phyloP scores from a whole-genome alignment of 1,140 invertebrate species.

The Delia radicum region DNA sequence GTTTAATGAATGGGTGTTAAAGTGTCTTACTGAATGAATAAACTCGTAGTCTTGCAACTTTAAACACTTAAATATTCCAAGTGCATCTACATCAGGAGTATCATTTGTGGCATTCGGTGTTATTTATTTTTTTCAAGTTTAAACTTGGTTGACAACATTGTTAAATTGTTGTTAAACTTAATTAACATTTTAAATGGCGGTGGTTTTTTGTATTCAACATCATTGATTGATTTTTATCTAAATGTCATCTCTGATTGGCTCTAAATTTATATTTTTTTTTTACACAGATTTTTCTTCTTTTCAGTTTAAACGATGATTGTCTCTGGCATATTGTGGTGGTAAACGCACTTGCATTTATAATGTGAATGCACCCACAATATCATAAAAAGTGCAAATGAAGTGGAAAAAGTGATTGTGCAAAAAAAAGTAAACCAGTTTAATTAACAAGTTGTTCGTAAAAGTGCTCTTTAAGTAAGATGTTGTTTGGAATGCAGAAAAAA shows the following conservation, averaged over 20 bases:
- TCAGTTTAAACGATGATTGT: not conserved
- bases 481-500: too few relatives aligned
- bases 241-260: not conserved
- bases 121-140: not conserved
- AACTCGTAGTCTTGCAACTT: not conserved
- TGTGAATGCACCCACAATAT: not conserved
- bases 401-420: too few relatives aligned
- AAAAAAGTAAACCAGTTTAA: too few relatives aligned
- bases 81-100: not conserved
- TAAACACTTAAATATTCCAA: not conserved
- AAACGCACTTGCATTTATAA: not conserved
- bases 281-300: not conserved
- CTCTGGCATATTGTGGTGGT: not conserved
- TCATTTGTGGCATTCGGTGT: not conserved
- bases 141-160: not conserved
- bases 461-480: too few relatives aligned
- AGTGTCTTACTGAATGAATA: not conserved
- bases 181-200: not conserved
- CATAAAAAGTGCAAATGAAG: too few relatives aligned
- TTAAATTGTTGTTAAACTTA: constrained; percentile 2
- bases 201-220: not conserved
- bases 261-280: not conserved
- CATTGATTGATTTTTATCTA: not conserved
- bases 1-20: not conserved
- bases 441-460: too few relatives aligned